Percentiles rank a stretch among this genome's conserved stretches.
These are phyloP conservation scores for Oxytorus armatus DNA, from an alignment of 2,888 invertebrate genomes.

Conservation along the genomic window DNA sequence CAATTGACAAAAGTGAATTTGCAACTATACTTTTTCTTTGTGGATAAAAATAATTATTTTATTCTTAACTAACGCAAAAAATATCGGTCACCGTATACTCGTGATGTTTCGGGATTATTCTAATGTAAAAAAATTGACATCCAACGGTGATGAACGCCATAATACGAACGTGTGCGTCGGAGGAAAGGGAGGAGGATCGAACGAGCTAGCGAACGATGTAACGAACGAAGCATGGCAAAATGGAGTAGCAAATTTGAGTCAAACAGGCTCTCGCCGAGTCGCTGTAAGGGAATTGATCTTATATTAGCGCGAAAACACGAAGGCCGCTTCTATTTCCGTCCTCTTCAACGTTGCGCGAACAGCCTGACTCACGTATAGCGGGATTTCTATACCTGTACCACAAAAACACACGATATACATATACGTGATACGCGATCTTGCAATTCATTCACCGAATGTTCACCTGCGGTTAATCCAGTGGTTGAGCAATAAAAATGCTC, in stretches of 20 bases:
- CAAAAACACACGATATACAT: conserved; percentile 23
- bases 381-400: conserved; percentile 11
- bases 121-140: conserved; percentile 10
- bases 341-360: conserved; percentile 46
- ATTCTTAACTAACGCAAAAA: too few species aligned
- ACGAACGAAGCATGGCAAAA: conserved; percentile 20
- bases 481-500: neutral
- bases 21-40: too few species aligned
- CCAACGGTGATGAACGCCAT: conserved; percentile 28
- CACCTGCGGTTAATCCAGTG: neutral
- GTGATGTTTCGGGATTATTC: conserved; percentile 9
- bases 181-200: too few species aligned
- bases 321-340: conserved; percentile 61
- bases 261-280: conserved; percentile 24
- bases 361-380: conserved; percentile 39
- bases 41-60: too few species aligned
- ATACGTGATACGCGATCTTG: conserved; percentile 15
- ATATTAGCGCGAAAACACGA: conserved; percentile 51
- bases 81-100: too few species aligned
- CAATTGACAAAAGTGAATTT: too few species aligned
- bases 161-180: conserved; percentile 13
- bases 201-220: neutral
- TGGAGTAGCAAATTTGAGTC: conserved; percentile 28
- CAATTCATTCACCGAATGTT: conserved; percentile 24
- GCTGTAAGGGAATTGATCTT: conserved; percentile 59